Evolutionary conservation across 1,140 invertebrate genomes (phyloP).

Genomic region (Drosophila biarmipes): DNA sequence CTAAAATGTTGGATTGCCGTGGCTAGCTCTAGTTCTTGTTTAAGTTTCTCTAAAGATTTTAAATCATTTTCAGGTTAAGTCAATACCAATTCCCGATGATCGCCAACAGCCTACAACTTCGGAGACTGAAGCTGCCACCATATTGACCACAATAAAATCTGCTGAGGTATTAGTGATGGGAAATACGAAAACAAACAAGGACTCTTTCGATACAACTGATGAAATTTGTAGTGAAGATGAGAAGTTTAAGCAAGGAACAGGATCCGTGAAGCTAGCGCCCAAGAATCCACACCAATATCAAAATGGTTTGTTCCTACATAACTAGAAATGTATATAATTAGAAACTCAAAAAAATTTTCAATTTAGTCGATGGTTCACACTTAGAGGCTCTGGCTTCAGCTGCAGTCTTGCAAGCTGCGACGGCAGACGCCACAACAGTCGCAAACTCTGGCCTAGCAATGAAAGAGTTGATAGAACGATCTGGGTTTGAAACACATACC

Average conservation of each 20-base stretch:
- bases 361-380: conserved; percentile 65
- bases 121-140: conserved; percentile 76
- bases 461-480: conserved; percentile 20
- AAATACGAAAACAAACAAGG: conserved; percentile 16
- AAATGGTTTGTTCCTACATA: conserved; percentile 48
- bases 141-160: conserved; percentile 75
- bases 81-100: background rate
- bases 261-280: background rate
- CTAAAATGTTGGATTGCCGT: no score
- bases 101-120: conserved; percentile 49
- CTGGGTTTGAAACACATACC: background rate
- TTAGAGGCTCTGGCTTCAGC: conserved; percentile 78
- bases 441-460: conserved; percentile 22
- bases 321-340: background rate
- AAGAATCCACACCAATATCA: conserved; percentile 23
- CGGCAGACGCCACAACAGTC: conserved; percentile 30
- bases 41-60: background rate
- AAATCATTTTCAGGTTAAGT: conserved; percentile 7
- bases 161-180: conserved; percentile 43
- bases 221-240: conserved; percentile 3
- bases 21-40: background rate
- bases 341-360: conserved; percentile 2
- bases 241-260: conserved; percentile 1
- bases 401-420: conserved; percentile 69
- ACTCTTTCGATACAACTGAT: conserved; percentile 28